Evolutionary conservation across 2,888 invertebrate genomes (phyloP), one percentile per base, ranked within the genome.

Genomic region (Drosophila nigritarsus): DNA sequence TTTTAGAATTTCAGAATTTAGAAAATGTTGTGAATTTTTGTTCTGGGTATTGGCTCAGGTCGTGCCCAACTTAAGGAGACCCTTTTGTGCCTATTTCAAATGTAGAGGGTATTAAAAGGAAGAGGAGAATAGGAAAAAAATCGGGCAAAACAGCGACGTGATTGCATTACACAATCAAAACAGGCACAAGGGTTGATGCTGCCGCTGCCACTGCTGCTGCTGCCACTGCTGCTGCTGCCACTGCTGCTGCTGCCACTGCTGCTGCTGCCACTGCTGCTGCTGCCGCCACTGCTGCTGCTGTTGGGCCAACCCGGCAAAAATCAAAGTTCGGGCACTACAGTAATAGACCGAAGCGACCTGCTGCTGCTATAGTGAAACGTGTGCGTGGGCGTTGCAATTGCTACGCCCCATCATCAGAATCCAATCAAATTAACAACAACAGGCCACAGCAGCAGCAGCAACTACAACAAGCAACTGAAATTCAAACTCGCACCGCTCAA

Each of bases 341-440:
- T 82, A 86, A 84, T 83, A 82, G 79, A 86, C 78, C 80, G 56
- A 20, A 69, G 68, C 76, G 68, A 72, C 75, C 73, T 65, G 70
- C 72, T 40, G 55, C 49, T 60, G 60, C 42, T 59, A 65, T 62
- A 60, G 67, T 38, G 54, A 66, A 78, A 77, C 92, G 91, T 90
- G 91, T 91, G 92, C 87, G 91, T 87, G 91, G 92, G 91, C 91
- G 91, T 86, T 89, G 82, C 79, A 80, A 71, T 77, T 76, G 78
- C 78, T 83, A 91, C 91, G 91, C 91, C 91, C 90, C 90, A 90
- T 91, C 91, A 91, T 91, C 91, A 91, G 91, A 91, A 91, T 91
- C 91, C 92, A 91, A 91, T 91, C 91, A 91, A 91, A 91, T 91
- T 91, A 91, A 91, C 92, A 91, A 91, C 90, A 88, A 88, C 87